These are phyloP conservation scores for Dasypus novemcinctus DNA, from an alignment of 2,113 vertebrate species.

Conservation along the genomic window DNA sequence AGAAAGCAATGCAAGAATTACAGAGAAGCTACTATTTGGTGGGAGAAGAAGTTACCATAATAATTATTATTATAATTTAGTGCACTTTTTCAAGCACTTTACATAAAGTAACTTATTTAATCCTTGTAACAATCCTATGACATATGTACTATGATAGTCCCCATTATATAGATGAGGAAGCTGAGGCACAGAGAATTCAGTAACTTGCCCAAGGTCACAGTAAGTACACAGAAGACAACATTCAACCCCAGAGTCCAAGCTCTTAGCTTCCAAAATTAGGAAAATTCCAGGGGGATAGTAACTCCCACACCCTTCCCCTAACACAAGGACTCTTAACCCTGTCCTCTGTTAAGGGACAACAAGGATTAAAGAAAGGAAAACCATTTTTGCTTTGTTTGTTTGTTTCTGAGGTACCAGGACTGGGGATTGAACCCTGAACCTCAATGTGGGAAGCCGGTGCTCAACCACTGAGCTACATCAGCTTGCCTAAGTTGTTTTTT, in stretches of 20 bases:
- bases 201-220: neutral
- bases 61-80: neutral
- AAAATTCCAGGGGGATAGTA: too few species aligned
- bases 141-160: too few species aligned
- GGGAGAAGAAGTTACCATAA: neutral
- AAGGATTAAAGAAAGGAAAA: neutral
- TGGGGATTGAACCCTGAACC: too few species aligned
- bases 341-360: neutral
- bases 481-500: too few species aligned
- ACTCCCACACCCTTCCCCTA: neutral
- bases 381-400: neutral
- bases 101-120: too few species aligned
- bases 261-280: neutral
- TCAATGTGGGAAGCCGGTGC: too few species aligned
- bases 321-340: neutral
- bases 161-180: too few species aligned
- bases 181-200: too few species aligned
- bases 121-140: too few species aligned
- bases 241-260: neutral
- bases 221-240: neutral
- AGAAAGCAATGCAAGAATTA: neutral
- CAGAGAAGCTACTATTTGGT: neutral
- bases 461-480: too few species aligned
- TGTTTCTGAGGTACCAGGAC: too few species aligned
- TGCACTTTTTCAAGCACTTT: too few species aligned